These are phyloP conservation scores for Notiomystis cincta DNA, from an alignment of 2,113 vertebrate genomes.

Conservation along the genomic window DNA sequence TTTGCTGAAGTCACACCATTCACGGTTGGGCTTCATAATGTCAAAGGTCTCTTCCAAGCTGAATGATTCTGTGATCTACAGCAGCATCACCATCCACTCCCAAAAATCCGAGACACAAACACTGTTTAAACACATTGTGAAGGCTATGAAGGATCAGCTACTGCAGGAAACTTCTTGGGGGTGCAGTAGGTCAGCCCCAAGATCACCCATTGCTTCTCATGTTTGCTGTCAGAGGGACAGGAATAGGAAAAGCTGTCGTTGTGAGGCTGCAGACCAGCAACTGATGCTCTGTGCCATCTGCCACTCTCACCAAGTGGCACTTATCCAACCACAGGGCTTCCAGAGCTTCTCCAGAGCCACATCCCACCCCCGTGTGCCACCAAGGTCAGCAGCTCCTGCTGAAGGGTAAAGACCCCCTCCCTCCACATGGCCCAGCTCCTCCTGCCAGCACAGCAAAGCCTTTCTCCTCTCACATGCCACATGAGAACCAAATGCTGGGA, in stretches of 20 bases:
- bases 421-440: rapidly evolving
- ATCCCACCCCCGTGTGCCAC: rapidly evolving
- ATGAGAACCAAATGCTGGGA: not conserved
- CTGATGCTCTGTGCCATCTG: not conserved
- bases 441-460: not conserved
- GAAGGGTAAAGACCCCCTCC: not conserved
- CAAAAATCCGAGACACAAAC: not conserved
- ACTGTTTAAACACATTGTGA: not conserved
- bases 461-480: not conserved
- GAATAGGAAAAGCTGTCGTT: not conserved
- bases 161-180: not conserved
- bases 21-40: not conserved
- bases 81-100: not conserved
- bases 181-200: not conserved
- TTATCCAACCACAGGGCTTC: not conserved
- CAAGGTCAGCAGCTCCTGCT: not conserved
- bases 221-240: not conserved
- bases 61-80: not conserved
- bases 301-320: not conserved
- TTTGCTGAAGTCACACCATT: not conserved
- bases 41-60: not conserved
- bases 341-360: not conserved
- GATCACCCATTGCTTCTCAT: not conserved
- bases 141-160: not conserved
- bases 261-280: not conserved